phyloP scores from a whole-genome alignment of 2,113 vertebrate species.

The Collichthys lucidus region DNA sequence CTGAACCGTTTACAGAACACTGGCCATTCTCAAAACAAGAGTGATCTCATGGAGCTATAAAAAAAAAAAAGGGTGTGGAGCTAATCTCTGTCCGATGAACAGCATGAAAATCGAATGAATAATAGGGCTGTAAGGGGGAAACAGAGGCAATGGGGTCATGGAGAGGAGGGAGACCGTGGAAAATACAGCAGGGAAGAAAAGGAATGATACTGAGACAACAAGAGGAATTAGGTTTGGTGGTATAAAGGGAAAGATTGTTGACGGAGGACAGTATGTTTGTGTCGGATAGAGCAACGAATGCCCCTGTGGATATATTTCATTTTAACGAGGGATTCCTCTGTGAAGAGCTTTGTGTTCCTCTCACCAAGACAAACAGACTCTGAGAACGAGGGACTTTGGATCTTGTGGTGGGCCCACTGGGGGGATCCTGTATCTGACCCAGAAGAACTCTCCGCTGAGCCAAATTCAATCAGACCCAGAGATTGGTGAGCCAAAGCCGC shows the following conservation, averaged over 20 bases:
- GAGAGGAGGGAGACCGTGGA: constrained; percentile 4
- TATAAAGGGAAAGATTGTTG: constrained; percentile 33
- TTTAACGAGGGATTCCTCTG: constrained; percentile 66
- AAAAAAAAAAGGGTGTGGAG: constrained; percentile 69
- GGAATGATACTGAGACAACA: constrained; percentile 22
- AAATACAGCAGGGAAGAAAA: constrained; percentile 15
- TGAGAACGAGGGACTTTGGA: constrained; percentile 54
- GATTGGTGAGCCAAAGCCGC: constrained; percentile 51
- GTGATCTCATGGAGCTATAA: constrained; percentile 74
- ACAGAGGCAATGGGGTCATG: background rate
- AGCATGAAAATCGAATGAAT: constrained; percentile 42
- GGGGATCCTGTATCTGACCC: constrained; percentile 70
- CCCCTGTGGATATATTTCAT: constrained; percentile 60
- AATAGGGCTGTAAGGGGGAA: constrained; percentile 15
- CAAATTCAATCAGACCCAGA: constrained; percentile 50
- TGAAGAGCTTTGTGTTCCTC: constrained; percentile 61
- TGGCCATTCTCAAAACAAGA: constrained; percentile 50
- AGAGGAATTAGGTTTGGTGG: constrained; percentile 22
- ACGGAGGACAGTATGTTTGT: constrained; percentile 50
- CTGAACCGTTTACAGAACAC: constrained; percentile 49
- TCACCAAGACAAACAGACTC: constrained; percentile 77
- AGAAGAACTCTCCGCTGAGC: constrained; percentile 51
- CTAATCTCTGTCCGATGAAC: constrained; percentile 56
- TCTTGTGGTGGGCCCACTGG: constrained; percentile 53
- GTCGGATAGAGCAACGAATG: constrained; percentile 50